Conservation (phyloP, 1,140 invertebrate genomes). For the Achroia grisella region DNA sequence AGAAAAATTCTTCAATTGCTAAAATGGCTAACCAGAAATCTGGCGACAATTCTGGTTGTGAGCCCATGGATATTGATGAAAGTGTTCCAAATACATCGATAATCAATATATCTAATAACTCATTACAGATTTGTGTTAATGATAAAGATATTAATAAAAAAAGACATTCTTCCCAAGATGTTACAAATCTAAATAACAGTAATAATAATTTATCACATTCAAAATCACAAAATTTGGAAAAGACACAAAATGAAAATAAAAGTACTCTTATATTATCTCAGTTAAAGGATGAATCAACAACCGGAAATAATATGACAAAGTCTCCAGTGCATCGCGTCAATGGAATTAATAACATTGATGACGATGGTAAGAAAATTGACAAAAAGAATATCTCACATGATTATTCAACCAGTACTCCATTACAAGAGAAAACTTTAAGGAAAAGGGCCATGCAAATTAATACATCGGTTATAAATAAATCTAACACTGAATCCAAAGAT, state of each 20-base stretch:
- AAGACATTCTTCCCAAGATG: no score
- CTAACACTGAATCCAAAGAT: constrained; percentile 22
- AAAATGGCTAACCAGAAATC: constrained; percentile 6
- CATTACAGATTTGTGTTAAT: background rate
- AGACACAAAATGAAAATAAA: constrained; percentile 43
- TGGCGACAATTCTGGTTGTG: constrained; percentile 27
- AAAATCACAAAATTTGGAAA: constrained; percentile 22
- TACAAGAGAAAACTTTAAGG: constrained; percentile 45
- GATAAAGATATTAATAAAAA: background rate
- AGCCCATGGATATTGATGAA: constrained; percentile 63
- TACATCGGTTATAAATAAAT: constrained; percentile 32
- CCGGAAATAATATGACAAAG: constrained; percentile 28
- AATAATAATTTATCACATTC: constrained; percentile 12
- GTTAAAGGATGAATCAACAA: constrained; percentile 37
- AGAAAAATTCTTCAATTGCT: background rate
- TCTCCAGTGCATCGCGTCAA: constrained; percentile 19
- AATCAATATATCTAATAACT: background rate
- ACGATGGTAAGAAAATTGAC: constrained; percentile 25
- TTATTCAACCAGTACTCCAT: constrained; percentile 51
- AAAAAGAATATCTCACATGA: constrained; percentile 42
- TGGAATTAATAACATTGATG: constrained; percentile 26
- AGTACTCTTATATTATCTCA: constrained; percentile 51
- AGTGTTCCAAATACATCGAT: constrained; percentile 35
- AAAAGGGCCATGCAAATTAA: constrained; percentile 36
- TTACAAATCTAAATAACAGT: background rate